These are phyloP conservation scores for Bubo bubo DNA, from an alignment of 2,113 vertebrate genomes.

Conservation along the genomic window DNA sequence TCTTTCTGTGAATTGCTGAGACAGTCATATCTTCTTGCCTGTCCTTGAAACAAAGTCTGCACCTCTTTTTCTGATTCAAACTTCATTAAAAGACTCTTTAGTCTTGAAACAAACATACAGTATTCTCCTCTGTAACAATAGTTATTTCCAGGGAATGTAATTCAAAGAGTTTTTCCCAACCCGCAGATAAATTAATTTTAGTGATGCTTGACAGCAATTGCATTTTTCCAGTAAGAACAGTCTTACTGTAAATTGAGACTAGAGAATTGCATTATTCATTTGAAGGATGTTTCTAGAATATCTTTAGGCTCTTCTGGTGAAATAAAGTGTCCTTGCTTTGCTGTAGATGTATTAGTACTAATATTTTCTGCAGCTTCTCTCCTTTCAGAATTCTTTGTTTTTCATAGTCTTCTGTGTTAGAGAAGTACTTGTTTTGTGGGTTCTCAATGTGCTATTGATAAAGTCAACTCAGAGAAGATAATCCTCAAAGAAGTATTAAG, in stretches of 20 bases:
- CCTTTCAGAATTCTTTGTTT: background rate
- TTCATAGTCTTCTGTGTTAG: background rate
- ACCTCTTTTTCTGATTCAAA: background rate
- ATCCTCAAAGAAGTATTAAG: background rate
- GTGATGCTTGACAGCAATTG: constrained; percentile 44
- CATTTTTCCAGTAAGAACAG: constrained; percentile 41
- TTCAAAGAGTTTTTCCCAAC: constrained; percentile 35
- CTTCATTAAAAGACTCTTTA: constrained; percentile 14
- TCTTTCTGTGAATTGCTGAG: background rate
- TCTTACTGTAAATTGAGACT: constrained; percentile 39
- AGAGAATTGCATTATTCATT: constrained; percentile 44
- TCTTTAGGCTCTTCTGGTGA: constrained; percentile 29
- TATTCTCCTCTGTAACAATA: constrained; percentile 34
- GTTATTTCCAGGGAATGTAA: constrained; percentile 25
- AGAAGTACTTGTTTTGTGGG: background rate
- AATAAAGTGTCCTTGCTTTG: constrained; percentile 23
- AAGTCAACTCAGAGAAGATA: background rate
- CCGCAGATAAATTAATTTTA: constrained; percentile 48
- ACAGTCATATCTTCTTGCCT: background rate
- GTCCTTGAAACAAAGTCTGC: constrained; percentile 18
- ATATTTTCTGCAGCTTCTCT: background rate
- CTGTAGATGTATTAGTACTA: constrained; percentile 13
- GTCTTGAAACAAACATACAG: constrained; percentile 17
- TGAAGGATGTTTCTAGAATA: constrained; percentile 56
- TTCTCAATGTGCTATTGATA: background rate